Conservation (phyloP, 2,888 invertebrate species). For the Pemphredon lugubris region DNA sequence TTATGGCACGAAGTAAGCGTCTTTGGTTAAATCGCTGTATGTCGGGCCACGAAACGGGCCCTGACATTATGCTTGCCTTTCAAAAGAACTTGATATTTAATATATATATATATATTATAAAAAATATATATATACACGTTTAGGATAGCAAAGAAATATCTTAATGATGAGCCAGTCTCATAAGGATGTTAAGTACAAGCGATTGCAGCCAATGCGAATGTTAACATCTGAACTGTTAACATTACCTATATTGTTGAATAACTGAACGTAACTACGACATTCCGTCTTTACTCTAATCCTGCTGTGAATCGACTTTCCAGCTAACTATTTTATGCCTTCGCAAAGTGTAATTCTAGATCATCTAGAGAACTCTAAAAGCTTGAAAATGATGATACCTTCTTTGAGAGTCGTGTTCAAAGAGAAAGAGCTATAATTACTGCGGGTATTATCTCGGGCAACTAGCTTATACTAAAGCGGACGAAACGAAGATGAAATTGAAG, state of each 20-base stretch:
- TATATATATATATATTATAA: conserved; percentile 52
- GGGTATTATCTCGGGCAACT: conserved; percentile 52
- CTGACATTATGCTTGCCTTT: conserved; percentile 75
- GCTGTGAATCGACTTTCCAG: conserved; percentile 63
- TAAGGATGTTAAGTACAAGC: conserved; percentile 76
- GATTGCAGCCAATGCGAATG: conserved; percentile 61
- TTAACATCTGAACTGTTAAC: conserved; percentile 56
- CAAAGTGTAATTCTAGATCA: conserved; percentile 56
- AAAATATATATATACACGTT: conserved; percentile 47
- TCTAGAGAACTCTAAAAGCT: conserved; percentile 52
- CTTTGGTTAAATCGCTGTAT: conserved; percentile 51
- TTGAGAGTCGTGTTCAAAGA: conserved; percentile 52
- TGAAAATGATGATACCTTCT: conserved; percentile 53
- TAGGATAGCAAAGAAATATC: conserved; percentile 56
- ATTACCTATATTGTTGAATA: conserved; percentile 60
- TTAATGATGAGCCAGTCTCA: conserved; percentile 75
- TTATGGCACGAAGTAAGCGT: conserved; percentile 51
- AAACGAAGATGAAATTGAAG: conserved; percentile 45
- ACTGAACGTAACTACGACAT: conserved; percentile 57
- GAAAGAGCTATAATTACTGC: conserved; percentile 45
- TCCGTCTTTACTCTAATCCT: conserved; percentile 66
- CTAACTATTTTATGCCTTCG: conserved; percentile 64
- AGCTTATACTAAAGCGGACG: conserved; percentile 48
- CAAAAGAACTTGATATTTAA: conserved; percentile 64
- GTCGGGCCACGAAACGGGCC: conserved; percentile 39